Conservation (phyloP, 2,113 vertebrate genomes). For the Takifugu bimaculatus region DNA sequence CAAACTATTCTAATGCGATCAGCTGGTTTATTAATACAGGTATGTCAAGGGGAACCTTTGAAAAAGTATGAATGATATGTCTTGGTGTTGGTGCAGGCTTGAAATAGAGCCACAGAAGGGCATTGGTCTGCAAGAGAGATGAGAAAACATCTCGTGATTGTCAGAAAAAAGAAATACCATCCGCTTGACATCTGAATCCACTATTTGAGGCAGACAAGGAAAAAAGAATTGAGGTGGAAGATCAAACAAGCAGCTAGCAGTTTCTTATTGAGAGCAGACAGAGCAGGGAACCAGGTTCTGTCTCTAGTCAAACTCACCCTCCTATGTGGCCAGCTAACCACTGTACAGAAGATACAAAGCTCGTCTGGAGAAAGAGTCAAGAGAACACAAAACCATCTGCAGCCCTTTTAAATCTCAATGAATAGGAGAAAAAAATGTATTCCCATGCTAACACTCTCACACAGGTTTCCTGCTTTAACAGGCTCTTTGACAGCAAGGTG, state of each 20-base stretch:
- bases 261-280: slow-evolving; percentile 53
- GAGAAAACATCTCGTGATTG: slow-evolving; percentile 45
- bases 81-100: slow-evolving; percentile 1
- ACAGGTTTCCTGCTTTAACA: slow-evolving; percentile 56
- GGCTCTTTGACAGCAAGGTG: slow-evolving; percentile 41
- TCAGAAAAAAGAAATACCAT: slow-evolving; percentile 60
- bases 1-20: slow-evolving; percentile 1
- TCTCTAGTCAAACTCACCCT: slow-evolving; percentile 21
- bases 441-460: slow-evolving; percentile 46
- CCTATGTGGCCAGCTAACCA: slow-evolving; percentile 26
- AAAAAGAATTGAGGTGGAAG: slow-evolving; percentile 3
- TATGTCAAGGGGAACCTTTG: slow-evolving; percentile 19
- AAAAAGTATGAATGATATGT: slow-evolving; percentile 33
- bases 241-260: slow-evolving; percentile 46
- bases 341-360: slow-evolving; percentile 24
- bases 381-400: slow-evolving; percentile 60
- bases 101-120: slow-evolving; percentile 31
- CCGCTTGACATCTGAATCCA: slow-evolving; percentile 56
- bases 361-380: slow-evolving; percentile 48
- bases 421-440: slow-evolving; percentile 53
- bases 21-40: slow-evolving; percentile 6
- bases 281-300: slow-evolving; percentile 29
- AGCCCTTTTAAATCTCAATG: slow-evolving; percentile 56
- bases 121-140: slow-evolving; percentile 35
- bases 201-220: slow-evolving; percentile 37